A percentile compares a stretch with the other conserved stretches of the same genome.
Conservation (phyloP, 2,113 vertebrate genomes). For the Pipa parva region DNA sequence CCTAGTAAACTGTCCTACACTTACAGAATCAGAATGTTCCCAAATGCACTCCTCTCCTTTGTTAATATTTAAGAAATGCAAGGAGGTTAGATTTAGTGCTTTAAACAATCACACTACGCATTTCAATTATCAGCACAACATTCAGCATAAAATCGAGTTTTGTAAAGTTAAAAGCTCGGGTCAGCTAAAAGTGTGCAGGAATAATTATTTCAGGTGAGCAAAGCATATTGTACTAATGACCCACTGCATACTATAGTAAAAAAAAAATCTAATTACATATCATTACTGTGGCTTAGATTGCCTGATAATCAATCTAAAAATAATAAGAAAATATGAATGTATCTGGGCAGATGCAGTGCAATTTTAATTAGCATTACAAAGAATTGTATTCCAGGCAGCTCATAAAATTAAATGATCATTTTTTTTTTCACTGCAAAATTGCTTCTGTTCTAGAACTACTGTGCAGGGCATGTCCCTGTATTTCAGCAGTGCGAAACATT, state of each 20-base stretch:
- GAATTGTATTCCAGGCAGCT: slow-evolving; percentile 7
- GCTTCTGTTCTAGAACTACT: too few relatives aligned
- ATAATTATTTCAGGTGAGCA: slow-evolving; percentile 9
- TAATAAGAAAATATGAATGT: background rate
- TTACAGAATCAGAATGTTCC: too few relatives aligned
- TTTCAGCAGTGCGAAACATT: too few relatives aligned
- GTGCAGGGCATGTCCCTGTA: too few relatives aligned
- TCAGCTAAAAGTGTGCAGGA: slow-evolving; percentile 11
- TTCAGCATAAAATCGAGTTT: background rate
- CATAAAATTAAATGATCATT: background rate
- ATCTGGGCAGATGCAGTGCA: background rate
- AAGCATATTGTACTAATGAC: slow-evolving; percentile 14
- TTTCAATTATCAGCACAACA: slow-evolving; percentile 1
- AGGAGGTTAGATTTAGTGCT: too few relatives aligned
- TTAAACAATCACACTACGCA: background rate
- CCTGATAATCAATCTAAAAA: slow-evolving; percentile 12
- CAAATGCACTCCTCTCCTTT: too few relatives aligned
- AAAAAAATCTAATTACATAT: slow-evolving; percentile 11
- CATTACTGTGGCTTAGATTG: background rate
- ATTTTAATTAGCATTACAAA: slow-evolving; percentile 25
- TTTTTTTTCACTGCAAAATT: too few relatives aligned
- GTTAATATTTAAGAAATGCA: too few relatives aligned
- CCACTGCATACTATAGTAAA: background rate
- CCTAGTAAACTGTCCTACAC: too few relatives aligned
- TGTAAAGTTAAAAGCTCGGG: background rate